Conservation (phyloP, 2,113 vertebrate species). For the Rhizomys pruinosus region DNA sequence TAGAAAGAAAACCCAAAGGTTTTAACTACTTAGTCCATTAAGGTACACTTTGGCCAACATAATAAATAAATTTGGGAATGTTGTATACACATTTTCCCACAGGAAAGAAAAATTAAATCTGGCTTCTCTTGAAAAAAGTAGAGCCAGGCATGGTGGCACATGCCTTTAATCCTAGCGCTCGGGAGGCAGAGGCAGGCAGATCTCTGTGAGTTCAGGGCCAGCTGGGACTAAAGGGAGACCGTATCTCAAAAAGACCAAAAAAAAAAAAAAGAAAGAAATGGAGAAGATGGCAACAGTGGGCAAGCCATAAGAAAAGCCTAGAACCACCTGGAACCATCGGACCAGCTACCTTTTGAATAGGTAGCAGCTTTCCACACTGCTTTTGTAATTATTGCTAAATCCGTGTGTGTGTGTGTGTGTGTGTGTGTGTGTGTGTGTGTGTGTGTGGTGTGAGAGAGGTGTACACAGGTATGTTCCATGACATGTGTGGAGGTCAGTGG, state of each 20-base stretch:
- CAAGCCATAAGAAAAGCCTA: neutral
- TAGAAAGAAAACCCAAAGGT: no score
- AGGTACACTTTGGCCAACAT: neutral
- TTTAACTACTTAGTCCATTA: neutral
- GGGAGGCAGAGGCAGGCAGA: no score
- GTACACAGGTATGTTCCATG: neutral
- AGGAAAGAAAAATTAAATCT: neutral
- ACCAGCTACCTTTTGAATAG: neutral
- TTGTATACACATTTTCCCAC: neutral
- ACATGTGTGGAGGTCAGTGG: neutral
- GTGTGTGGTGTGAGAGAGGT: neutral
- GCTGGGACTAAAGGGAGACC: no score
- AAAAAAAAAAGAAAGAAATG: conserved; percentile 33
- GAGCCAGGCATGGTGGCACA: no score
- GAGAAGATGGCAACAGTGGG: neutral
- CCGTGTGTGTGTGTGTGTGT: neutral
- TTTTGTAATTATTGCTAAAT: neutral
- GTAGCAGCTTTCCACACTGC: neutral
- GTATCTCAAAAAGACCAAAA: no score
- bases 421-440: neutral
- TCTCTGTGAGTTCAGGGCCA: no score
- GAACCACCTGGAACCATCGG: neutral
- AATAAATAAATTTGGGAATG: neutral
- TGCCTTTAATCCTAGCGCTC: no score
- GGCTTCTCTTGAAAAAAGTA: conserved; percentile 18